These are phyloP conservation scores for Scortum barcoo DNA, from an alignment of 2,113 vertebrate genomes.

Conservation along the genomic window DNA sequence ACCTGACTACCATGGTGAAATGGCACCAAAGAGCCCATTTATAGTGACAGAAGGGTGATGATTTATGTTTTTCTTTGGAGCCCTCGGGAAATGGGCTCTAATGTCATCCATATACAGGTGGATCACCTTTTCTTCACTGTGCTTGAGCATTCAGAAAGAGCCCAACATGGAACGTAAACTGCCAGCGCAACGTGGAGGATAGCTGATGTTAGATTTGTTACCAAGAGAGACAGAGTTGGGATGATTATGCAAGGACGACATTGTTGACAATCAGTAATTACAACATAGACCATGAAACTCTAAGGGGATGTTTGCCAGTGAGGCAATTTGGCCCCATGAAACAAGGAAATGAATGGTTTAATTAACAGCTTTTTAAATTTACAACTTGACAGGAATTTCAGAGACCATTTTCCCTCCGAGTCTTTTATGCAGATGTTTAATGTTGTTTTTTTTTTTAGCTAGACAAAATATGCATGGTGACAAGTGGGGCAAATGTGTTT, in stretches of 20 bases:
- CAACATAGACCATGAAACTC: slow-evolving; percentile 35
- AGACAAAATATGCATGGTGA: slow-evolving; percentile 44
- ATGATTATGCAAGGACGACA: slow-evolving; percentile 28
- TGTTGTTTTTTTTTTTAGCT: slow-evolving; percentile 17
- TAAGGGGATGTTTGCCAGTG: slow-evolving; percentile 39
- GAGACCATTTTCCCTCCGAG: slow-evolving; percentile 18
- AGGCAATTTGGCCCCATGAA: slow-evolving; percentile 49
- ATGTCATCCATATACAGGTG: slow-evolving; percentile 46
- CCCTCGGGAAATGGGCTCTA: slow-evolving; percentile 51
- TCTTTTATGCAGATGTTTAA: slow-evolving; percentile 45
- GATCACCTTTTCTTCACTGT: slow-evolving; percentile 39
- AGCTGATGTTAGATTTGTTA: slow-evolving; percentile 37
- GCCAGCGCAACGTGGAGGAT: slow-evolving; percentile 4
- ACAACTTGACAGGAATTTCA: slow-evolving; percentile 41
- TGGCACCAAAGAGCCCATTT: slow-evolving; percentile 53
- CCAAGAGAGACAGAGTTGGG: slow-evolving; percentile 19
- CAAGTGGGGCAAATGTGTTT: slow-evolving; percentile 59
- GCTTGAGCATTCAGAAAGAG: slow-evolving; percentile 35
- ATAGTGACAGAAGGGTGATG: slow-evolving; percentile 42
- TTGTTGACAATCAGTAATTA: slow-evolving; percentile 52
- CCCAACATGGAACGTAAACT: slow-evolving; percentile 1
- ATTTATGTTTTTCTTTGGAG: slow-evolving; percentile 52
- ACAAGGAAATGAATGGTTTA: slow-evolving; percentile 41
- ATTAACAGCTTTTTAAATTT: slow-evolving; percentile 47
- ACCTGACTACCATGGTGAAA: slow-evolving; percentile 46